Conservation (phyloP, 2,888 invertebrate genomes). For the Cephalotes varians region DNA sequence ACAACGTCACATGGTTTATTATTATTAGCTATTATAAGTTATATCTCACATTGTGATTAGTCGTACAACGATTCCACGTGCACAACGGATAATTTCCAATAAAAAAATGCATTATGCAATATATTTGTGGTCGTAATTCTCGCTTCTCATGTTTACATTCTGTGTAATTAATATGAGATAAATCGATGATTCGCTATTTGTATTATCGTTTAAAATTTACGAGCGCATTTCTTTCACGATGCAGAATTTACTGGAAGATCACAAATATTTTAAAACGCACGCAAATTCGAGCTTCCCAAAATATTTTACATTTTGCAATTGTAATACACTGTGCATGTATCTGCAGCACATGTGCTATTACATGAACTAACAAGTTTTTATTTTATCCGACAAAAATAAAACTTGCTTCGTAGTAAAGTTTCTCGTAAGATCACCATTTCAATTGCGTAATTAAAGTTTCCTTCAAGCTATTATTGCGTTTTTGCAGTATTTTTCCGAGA, state of each 20-base stretch:
- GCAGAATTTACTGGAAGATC: not conserved
- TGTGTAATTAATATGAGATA: conserved; percentile 3
- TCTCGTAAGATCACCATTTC: conserved; percentile 6
- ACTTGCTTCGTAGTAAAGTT: not conserved
- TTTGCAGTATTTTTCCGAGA: not conserved
- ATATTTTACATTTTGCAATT: not conserved
- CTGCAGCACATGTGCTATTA: not conserved
- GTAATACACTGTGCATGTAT: not conserved
- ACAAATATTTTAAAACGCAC: not conserved
- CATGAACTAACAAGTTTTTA: not conserved
- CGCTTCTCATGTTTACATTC: conserved; percentile 29
- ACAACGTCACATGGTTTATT: not conserved
- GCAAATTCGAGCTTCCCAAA: not conserved
- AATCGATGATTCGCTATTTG: conserved; percentile 18
- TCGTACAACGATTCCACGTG: not conserved
- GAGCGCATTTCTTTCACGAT: not conserved
- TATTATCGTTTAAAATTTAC: conserved; percentile 31
- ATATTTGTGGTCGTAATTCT: conserved; percentile 22
- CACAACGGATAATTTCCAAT: conserved; percentile 10
- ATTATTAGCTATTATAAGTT: not conserved
- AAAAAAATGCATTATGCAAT: conserved; percentile 46
- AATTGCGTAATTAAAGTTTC: conserved; percentile 8
- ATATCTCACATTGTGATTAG: not conserved
- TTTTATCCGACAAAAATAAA: not conserved
- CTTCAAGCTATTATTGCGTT: not conserved